These are phyloP conservation scores for Motacilla alba DNA, from an alignment of 2,113 vertebrate species.

Conservation along the genomic window DNA sequence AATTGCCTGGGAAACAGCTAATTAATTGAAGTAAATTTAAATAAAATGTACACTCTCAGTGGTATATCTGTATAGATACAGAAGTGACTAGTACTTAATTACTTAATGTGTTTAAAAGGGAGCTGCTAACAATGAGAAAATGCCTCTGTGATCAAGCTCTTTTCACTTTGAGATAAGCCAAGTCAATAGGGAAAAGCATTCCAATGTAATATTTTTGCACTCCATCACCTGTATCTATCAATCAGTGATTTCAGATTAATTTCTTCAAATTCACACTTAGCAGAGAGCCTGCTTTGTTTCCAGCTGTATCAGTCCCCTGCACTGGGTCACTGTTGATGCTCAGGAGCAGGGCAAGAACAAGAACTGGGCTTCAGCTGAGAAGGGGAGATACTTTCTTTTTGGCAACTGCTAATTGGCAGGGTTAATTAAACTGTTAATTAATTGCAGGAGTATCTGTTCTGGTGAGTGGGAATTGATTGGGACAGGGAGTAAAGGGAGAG, in stretches of 20 bases:
- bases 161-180: neutral
- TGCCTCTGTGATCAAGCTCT: rapidly evolving
- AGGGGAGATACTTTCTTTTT: neutral
- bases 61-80: neutral
- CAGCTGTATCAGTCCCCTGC: neutral
- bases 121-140: neutral
- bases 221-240: neutral
- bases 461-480: neutral
- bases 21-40: neutral
- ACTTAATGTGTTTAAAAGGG: neutral
- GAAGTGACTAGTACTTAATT: neutral
- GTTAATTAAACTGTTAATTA: neutral
- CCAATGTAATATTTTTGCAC: neutral
- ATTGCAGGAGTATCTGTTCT: neutral
- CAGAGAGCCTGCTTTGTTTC: neutral
- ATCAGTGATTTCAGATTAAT: neutral
- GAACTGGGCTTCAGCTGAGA: neutral
- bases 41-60: neutral
- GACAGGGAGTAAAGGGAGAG: neutral
- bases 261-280: neutral
- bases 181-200: rapidly evolving
- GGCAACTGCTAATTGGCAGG: neutral
- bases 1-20: neutral
- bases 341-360: neutral
- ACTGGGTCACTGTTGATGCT: rapidly evolving